Evolutionary conservation across 2,888 invertebrate genomes (phyloP).

Genomic region (Leptogaster cylindrica): DNA sequence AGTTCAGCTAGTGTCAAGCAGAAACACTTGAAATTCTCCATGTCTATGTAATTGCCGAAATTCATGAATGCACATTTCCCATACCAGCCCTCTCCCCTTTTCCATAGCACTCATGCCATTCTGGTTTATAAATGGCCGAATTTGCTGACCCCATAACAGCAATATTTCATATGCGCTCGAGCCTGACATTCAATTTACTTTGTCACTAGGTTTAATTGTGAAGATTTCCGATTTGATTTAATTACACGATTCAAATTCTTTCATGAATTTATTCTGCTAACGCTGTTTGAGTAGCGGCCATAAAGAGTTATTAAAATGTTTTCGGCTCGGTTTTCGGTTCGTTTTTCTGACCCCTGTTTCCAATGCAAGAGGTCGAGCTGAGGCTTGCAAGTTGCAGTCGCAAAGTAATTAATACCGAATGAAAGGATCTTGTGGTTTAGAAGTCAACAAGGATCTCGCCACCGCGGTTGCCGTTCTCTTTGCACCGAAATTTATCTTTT

Average conservation of each 20-base stretch:
- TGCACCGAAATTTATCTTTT: conserved; percentile 5
- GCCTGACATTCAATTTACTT: conserved; percentile 30
- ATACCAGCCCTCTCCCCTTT: too few relatives aligned
- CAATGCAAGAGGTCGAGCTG: too few relatives aligned
- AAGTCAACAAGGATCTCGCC: too few relatives aligned
- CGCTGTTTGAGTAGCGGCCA: too few relatives aligned
- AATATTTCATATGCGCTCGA: conserved; percentile 27
- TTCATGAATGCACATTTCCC: not conserved
- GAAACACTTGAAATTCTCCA: not conserved
- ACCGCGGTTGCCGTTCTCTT: too few relatives aligned
- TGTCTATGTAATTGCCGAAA: not conserved
- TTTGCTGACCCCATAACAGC: conserved; percentile 20
- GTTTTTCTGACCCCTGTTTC: too few relatives aligned
- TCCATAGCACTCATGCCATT: not conserved
- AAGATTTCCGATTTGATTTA: conserved; percentile 29
- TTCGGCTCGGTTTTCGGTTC: too few relatives aligned
- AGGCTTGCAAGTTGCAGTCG: too few relatives aligned
- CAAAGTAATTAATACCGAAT: too few relatives aligned
- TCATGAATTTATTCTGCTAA: too few relatives aligned
- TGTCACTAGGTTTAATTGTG: conserved; percentile 30
- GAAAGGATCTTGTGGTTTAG: too few relatives aligned
- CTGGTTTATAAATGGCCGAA: not conserved
- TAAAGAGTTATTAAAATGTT: too few relatives aligned
- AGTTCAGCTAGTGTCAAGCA: not conserved
- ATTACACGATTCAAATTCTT: conserved; percentile 17